These are phyloP conservation scores for Ammodytes dubius DNA, from an alignment of 2,113 vertebrate genomes.

Conservation along the genomic window DNA sequence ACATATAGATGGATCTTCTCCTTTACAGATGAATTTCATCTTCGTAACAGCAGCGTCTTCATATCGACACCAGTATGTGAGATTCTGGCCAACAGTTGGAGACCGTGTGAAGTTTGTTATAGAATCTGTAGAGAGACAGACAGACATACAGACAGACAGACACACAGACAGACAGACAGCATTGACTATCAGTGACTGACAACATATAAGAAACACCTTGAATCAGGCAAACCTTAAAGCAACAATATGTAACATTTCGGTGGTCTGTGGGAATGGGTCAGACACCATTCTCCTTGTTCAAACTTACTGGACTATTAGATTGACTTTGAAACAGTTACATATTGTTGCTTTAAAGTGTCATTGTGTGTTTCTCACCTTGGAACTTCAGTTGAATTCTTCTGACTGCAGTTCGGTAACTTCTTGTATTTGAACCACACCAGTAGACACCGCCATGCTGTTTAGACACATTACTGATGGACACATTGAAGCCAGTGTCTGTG, in stretches of 20 bases:
- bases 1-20: conserved; percentile 26
- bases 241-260: no score
- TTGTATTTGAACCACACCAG: not conserved
- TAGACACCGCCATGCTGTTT: not conserved
- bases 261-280: no score
- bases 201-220: not conserved
- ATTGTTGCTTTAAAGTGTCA: not conserved
- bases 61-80: conserved; percentile 21
- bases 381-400: not conserved
- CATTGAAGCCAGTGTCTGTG: rapidly evolving
- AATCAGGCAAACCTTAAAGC: not conserved
- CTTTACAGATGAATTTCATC: conserved; percentile 44
- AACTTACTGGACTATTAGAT: no score
- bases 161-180: no score
- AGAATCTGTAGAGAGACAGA: not conserved
- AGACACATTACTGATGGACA: conserved; percentile 35
- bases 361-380: not conserved
- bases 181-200: not conserved
- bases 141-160: not conserved
- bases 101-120: rapidly evolving
- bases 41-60: rapidly evolving
- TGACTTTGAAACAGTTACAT: no score
- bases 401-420: rapidly evolving
- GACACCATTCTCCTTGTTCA: no score
- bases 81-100: rapidly evolving